phyloP scores from a whole-genome alignment of 2,888 invertebrate genomes.

The Tinea semifulvella region DNA sequence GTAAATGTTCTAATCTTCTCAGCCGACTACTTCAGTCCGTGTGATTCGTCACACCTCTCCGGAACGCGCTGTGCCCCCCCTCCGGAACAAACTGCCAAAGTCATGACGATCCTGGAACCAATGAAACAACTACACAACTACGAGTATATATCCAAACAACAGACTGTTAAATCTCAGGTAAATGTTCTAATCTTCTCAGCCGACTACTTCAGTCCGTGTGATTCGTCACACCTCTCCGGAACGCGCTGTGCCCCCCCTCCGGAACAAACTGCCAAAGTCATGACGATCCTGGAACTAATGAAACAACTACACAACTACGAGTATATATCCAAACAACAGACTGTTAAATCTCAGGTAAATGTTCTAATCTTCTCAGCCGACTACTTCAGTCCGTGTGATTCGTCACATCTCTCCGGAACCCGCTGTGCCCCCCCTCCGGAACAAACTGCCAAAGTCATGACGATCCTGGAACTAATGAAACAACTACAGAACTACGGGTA shows the following conservation, averaged over 20 bases:
- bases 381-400: slow-evolving; percentile 50
- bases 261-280: too few relatives aligned
- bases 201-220: slow-evolving; percentile 49
- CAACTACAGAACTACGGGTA: too few relatives aligned
- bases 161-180: slow-evolving; percentile 83
- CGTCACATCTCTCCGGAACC: slow-evolving; percentile 49
- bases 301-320: too few relatives aligned
- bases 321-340: too few relatives aligned
- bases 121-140: slow-evolving; percentile 72
- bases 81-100: slow-evolving; percentile 32
- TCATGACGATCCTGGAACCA: slow-evolving; percentile 66
- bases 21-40: slow-evolving; percentile 50
- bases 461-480: too few relatives aligned
- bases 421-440: slow-evolving; percentile 33
- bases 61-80: slow-evolving; percentile 40
- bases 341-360: too few relatives aligned
- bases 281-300: too few relatives aligned
- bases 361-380: slow-evolving; percentile 42
- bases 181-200: slow-evolving; percentile 39
- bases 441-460: too few relatives aligned
- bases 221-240: slow-evolving; percentile 49
- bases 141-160: slow-evolving; percentile 83
- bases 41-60: slow-evolving; percentile 47
- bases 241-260: slow-evolving; percentile 37
- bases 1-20: slow-evolving; percentile 41